Conservation (phyloP, 2,888 invertebrate species). For the Ceratothoa steindachneri region DNA sequence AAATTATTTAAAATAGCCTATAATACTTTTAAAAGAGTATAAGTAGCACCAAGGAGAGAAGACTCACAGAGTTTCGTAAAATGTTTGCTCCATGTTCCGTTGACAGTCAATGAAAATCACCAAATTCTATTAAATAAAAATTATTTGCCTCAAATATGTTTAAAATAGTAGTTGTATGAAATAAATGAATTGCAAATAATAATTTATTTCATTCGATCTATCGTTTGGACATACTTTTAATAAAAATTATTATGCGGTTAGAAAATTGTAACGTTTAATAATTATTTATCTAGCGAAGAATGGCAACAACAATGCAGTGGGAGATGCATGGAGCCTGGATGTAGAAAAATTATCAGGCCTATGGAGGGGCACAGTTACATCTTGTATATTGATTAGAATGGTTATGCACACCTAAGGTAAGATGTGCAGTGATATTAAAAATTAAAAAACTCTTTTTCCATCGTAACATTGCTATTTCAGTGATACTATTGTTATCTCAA, state of each 20-base stretch:
- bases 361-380: not conserved
- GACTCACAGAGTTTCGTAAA: not conserved
- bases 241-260: too few relatives aligned
- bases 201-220: too few relatives aligned
- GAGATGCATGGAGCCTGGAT: not conserved
- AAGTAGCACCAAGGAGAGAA: not conserved
- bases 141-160: too few relatives aligned
- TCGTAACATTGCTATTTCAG: not conserved
- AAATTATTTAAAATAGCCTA: not conserved
- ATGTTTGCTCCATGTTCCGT: not conserved
- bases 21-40: not conserved
- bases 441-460: too few relatives aligned
- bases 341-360: constrained; percentile 8
- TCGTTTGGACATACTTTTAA: too few relatives aligned
- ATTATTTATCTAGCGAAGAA: not conserved
- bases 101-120: not conserved
- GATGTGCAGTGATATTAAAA: constrained; percentile 8
- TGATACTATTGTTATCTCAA: not conserved
- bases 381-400: constrained; percentile 8
- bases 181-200: too few relatives aligned
- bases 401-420: constrained; percentile 8
- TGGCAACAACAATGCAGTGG: constrained; percentile 7
- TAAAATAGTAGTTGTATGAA: too few relatives aligned
- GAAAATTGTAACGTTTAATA: not conserved
- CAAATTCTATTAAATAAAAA: not conserved